A percentile compares a stretch with the other conserved stretches of the same genome.
phyloP scores from a whole-genome alignment of 2,888 invertebrate species.

The Malthinus seriepunctatus region DNA sequence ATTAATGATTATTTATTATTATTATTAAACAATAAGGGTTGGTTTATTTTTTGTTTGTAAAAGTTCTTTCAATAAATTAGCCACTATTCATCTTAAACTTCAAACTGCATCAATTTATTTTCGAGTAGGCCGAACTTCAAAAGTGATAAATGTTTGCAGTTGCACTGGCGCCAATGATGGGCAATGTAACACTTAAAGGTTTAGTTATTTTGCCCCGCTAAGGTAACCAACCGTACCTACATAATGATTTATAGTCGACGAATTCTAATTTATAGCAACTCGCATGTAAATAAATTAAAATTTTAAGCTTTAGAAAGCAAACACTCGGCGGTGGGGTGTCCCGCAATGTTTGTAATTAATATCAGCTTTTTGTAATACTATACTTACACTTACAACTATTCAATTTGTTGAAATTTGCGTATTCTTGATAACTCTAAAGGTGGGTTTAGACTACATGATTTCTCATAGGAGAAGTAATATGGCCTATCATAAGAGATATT shows the following conservation, averaged over 20 bases:
- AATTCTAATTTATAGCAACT: background rate
- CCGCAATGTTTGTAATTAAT: too few relatives aligned
- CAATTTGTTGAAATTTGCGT: too few relatives aligned
- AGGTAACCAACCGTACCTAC: slow-evolving; percentile 16
- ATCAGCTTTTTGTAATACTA: too few relatives aligned
- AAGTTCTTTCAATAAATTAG: slow-evolving; percentile 7
- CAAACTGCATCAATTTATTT: slow-evolving; percentile 23
- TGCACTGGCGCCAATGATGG: slow-evolving; percentile 27
- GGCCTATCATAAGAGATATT: too few relatives aligned
- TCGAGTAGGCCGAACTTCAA: slow-evolving; percentile 21
- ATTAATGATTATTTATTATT: too few relatives aligned
- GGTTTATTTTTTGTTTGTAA: too few relatives aligned
- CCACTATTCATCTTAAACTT: slow-evolving; percentile 8
- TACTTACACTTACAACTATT: too few relatives aligned
- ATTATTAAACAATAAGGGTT: too few relatives aligned
- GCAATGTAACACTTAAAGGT: slow-evolving; percentile 14
- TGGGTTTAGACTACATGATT: too few relatives aligned
- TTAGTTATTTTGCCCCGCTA: slow-evolving; percentile 16
- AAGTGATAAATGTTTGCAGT: slow-evolving; percentile 27
- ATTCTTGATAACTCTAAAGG: too few relatives aligned
- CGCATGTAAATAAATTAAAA: background rate
- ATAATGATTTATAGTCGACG: slow-evolving; percentile 23
- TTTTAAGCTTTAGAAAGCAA: background rate
- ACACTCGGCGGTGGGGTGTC: too few relatives aligned
- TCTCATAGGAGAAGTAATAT: too few relatives aligned